Evolutionary conservation across 2,888 invertebrate genomes (phyloP), one percentile per base, ranked within the genome.

Genomic region (Apoda limacodes): DNA sequence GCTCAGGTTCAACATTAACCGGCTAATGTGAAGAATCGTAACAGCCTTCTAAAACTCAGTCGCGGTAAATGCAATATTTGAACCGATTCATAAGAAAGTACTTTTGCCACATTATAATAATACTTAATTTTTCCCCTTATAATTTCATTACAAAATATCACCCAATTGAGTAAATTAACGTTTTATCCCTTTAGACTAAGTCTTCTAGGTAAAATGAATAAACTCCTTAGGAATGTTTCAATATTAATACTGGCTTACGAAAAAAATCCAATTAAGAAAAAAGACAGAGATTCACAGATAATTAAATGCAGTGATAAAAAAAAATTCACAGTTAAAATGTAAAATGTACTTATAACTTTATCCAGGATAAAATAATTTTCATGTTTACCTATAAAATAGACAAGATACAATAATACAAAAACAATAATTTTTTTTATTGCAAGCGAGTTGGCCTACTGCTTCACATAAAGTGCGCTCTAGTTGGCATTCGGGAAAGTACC

Each of bases 161-260:
- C 74, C 68, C 68, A 74, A 74, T 17, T 69, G 63, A 74, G 65
- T 67, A 63, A 60, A 61, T 65, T 51, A 57, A 55, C 51, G 51
- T 45, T 55, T 40, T 38, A 38, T 43, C 45, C 45, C 42, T 55
- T 48, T 47, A 51, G 60, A 68, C 65, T 55, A 51, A 39, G 64
- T 63, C 62, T 6, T 63, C 62, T 40, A 42, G 54, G 57, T 52
- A 63, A 59, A 61, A 51, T 45, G 46, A 50, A 50, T 48, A 5
- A 63, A 65, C 64, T 69, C 70, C 58, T 67, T 69, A 75, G 76
- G 78, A 78, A 80, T 78, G 76, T 78, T 60, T 65, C 55, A 63
- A 65, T 61, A 50, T 52, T 69, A 75, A 74, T 74, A 74, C 69
- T 72, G 70, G 61, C 55, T 42, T 34, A 39, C 48, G 51, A 49